Percentiles rank a stretch among this genome's conserved stretches.
phyloP scores from a whole-genome alignment of 2,113 vertebrate genomes.

The Machaerirhynchus nigripectus region DNA sequence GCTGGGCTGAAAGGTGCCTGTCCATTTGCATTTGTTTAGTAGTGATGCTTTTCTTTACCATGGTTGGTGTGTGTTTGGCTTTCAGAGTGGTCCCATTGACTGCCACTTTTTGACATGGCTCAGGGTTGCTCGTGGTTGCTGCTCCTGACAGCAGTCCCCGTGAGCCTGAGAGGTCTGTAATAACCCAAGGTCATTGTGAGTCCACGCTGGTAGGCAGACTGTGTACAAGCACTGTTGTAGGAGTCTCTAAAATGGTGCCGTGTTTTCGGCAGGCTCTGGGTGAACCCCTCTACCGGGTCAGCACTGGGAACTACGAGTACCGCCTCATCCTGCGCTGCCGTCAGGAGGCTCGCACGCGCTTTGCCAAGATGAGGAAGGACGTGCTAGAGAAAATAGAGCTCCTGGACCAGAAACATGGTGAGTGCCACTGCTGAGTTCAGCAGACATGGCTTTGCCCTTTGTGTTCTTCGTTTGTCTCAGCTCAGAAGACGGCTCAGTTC shows the following conservation, averaged over 20 bases:
- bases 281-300: conserved; percentile 92
- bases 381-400: conserved; percentile 98
- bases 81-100: background rate
- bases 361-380: conserved; percentile 97
- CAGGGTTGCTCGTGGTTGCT: background rate
- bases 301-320: conserved; percentile 97
- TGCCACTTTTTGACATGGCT: background rate
- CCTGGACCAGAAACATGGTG: conserved; percentile 97
- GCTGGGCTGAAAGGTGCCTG: background rate
- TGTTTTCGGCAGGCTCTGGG: conserved; percentile 84
- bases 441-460: background rate
- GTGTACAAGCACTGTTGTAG: background rate
- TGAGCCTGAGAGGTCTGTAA: background rate
- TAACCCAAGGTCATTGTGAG: background rate
- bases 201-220: background rate
- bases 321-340: conserved; percentile 92
- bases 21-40: background rate
- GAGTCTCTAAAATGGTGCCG: fast-evolving
- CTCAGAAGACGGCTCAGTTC: background rate
- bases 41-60: background rate
- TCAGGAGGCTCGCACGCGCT: conserved; percentile 92
- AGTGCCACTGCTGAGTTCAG: background rate
- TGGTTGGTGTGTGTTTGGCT: background rate
- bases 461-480: background rate
- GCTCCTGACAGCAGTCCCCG: background rate